A percentile compares a stretch with the other conserved stretches of the same genome.
phyloP scores from a whole-genome alignment of 2,888 invertebrate genomes.

The Palloptera scutellata region DNA sequence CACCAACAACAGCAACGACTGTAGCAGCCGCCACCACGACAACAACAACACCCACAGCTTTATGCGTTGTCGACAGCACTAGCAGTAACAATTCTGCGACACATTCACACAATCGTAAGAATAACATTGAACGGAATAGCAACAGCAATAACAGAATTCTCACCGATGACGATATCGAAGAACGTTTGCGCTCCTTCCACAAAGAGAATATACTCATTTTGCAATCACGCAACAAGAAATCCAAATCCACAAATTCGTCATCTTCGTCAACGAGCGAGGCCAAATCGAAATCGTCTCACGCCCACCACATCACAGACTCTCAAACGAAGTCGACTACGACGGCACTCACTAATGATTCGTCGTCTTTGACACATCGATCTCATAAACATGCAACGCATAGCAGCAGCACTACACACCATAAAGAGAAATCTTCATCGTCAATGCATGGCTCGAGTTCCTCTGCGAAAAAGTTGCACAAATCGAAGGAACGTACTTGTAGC shows the following conservation, averaged over 20 bases:
- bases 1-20: conserved; percentile 17
- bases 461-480: conserved; percentile 33
- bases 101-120: conserved; percentile 5
- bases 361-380: conserved; percentile 23
- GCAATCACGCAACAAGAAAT: conserved; percentile 70
- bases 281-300: background rate
- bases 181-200: conserved; percentile 71
- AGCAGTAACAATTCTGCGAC: background rate
- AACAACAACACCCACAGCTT: conserved; percentile 6
- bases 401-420: conserved; percentile 24
- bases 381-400: conserved; percentile 30
- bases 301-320: background rate
- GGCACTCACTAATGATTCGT: conserved; percentile 21
- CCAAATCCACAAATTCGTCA: conserved; percentile 33
- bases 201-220: conserved; percentile 71
- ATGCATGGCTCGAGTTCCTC: background rate
- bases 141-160: conserved; percentile 45
- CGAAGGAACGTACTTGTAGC: conserved; percentile 34
- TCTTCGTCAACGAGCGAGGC: background rate
- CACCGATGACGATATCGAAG: conserved; percentile 70
- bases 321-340: conserved; percentile 14
- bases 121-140: conserved; percentile 8
- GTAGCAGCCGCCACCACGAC: conserved; percentile 13
- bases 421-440: conserved; percentile 25
- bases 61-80: background rate